phyloP scores from a whole-genome alignment of 2,888 invertebrate genomes.

The Tetanocera ferruginea region DNA sequence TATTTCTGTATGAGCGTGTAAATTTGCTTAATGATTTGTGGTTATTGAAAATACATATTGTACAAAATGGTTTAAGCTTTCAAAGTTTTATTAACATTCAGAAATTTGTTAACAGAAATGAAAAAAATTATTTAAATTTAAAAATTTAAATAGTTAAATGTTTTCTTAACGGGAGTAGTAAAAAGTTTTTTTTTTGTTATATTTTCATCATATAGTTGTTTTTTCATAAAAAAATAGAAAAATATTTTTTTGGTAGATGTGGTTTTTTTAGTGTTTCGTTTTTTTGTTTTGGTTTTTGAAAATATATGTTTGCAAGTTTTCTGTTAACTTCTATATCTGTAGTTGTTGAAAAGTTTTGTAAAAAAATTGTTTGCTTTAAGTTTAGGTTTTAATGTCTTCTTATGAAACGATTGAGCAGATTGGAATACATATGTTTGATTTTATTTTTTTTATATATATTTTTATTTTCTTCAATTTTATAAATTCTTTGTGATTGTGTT shows the following conservation, averaged over 20 bases:
- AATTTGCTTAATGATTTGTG: too few relatives aligned
- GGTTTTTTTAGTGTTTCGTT: constrained; percentile 33
- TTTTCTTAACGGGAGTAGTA: background rate
- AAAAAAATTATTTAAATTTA: background rate
- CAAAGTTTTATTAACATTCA: background rate
- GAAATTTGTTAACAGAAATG: background rate
- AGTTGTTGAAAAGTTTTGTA: background rate
- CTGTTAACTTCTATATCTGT: background rate
- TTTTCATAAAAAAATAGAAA: constrained; percentile 14
- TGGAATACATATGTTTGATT: background rate
- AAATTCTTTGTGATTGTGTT: constrained; percentile 36
- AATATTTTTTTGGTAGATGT: constrained; percentile 1
- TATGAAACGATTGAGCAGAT: constrained; percentile 8
- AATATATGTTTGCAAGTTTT: constrained; percentile 13
- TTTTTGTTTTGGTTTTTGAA: constrained; percentile 18
- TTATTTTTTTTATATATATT: constrained; percentile 25
- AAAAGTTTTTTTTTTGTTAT: background rate
- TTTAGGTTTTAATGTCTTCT: background rate
- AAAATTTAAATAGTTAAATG: background rate
- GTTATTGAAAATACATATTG: too few relatives aligned
- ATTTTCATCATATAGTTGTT: background rate
- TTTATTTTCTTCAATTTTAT: constrained; percentile 8
- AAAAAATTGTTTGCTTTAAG: constrained; percentile 4
- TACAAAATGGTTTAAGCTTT: background rate
- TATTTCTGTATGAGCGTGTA: too few relatives aligned